phyloP scores from a whole-genome alignment of 1,140 invertebrate species.

The Psix sp. region DNA sequence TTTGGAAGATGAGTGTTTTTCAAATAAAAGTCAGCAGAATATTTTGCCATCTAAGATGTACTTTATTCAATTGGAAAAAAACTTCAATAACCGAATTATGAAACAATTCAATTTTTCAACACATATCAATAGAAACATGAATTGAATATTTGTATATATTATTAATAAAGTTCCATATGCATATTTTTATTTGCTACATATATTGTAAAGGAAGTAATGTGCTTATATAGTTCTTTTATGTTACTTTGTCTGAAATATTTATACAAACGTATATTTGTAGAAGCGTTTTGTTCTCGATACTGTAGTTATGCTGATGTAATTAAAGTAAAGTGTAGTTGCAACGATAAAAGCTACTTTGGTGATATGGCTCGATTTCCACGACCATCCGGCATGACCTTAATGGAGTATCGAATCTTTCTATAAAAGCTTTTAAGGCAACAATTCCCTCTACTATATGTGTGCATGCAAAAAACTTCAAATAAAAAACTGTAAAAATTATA shows the following conservation, averaged over 20 bases:
- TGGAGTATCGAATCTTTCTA: constrained; percentile 78
- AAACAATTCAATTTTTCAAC: too few relatives aligned
- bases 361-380: constrained; percentile 78
- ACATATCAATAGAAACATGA: too few relatives aligned
- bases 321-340: constrained; percentile 55
- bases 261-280: not conserved
- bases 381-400: constrained; percentile 79
- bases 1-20: too few relatives aligned
- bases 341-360: constrained; percentile 78
- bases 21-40: too few relatives aligned
- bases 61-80: too few relatives aligned
- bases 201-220: too few relatives aligned
- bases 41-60: too few relatives aligned
- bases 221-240: too few relatives aligned
- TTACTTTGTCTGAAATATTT: not conserved
- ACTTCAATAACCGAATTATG: too few relatives aligned
- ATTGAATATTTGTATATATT: too few relatives aligned
- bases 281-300: constrained; percentile 29
- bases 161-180: too few relatives aligned
- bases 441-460: constrained; percentile 29
- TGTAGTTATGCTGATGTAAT: constrained; percentile 54
- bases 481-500: constrained; percentile 14
- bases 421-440: constrained; percentile 78
- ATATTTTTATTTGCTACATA: too few relatives aligned
- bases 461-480: constrained; percentile 30